Base-by-base conservation (phyloP, 2,797 vertebrate genomes). In the Euthynnus affinis region DNA sequence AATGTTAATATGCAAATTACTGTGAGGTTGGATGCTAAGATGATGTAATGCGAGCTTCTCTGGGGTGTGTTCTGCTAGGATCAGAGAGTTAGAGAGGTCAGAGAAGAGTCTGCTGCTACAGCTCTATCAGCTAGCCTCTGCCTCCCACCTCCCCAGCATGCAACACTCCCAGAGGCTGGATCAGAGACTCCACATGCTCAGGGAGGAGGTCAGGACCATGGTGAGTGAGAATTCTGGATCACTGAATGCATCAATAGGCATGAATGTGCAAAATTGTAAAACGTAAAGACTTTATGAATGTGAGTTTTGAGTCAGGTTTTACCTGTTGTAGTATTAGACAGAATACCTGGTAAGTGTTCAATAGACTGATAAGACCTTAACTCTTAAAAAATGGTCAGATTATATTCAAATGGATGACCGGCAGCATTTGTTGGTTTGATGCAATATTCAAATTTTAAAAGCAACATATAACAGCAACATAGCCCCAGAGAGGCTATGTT, bases 151-250 rank as follows among this genome's bases (percentile, higher is more conserved):
- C 14, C 72, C 81, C 80, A 90, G 65, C 78, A 89, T 92, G 89
- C 91, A 89, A 22, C 87, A 88, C 87, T 85, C 87, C 44, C 91
- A 90, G 85, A 89, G 92, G 83, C 90, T 91, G 80, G 95, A 95
- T 91, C 92, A 94, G 86, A 95, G 93, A 82, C 93, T 96, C 68
- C 81, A 55, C 68, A 65, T 40, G 20, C 78, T 96, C 87, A 94
- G 60, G 71, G 86, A 83, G 20, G 93, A 96, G 77, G 91, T 97
- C 67, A 89, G 83, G 78, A 82, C 6, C 40, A 91, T 93, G 94
- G 95, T 95, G 82, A 93, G 92, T 74, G n/a, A 27, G 29, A 40
- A 25, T 29, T 53, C 1, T 0, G 0, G 8, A 49, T 37, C 22
- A 74, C 4, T 62, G 6, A 56, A 40, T 25, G 4, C 12, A 61